Evolutionary conservation across 2,113 vertebrate species (phyloP).

Genomic region (Myotis lucifugus): DNA sequence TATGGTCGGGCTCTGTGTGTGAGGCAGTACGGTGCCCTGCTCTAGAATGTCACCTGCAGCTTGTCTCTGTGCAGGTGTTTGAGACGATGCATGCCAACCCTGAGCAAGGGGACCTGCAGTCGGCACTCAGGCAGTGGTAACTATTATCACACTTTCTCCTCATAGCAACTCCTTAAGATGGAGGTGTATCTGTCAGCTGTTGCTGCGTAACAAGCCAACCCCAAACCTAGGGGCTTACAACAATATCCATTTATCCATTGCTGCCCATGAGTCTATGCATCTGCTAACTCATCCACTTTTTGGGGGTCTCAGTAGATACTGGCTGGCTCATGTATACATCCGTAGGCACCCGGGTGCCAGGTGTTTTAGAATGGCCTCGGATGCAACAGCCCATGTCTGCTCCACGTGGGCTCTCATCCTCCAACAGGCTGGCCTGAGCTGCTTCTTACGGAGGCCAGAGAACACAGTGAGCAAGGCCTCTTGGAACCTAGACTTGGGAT

Average conservation of each 20-base stretch:
- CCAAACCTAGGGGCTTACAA: background rate
- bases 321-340: background rate
- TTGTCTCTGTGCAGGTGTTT: background rate
- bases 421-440: background rate
- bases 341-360: background rate
- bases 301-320: background rate
- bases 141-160: background rate
- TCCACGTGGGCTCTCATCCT: background rate
- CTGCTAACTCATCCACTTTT: background rate
- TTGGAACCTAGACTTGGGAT: background rate
- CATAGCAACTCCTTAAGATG: background rate
- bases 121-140: rapidly evolving
- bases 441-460: background rate
- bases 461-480: background rate
- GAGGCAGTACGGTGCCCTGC: rapidly evolving
- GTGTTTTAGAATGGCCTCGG: background rate
- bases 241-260: background rate
- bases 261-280: background rate
- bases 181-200: background rate
- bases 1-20: background rate
- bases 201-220: background rate
- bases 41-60: background rate
- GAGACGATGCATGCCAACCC: background rate
- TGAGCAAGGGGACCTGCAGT: background rate
- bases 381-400: background rate